These are phyloP conservation scores for Ophion obscuratus DNA, from an alignment of 2,888 invertebrate genomes.

Conservation along the genomic window DNA sequence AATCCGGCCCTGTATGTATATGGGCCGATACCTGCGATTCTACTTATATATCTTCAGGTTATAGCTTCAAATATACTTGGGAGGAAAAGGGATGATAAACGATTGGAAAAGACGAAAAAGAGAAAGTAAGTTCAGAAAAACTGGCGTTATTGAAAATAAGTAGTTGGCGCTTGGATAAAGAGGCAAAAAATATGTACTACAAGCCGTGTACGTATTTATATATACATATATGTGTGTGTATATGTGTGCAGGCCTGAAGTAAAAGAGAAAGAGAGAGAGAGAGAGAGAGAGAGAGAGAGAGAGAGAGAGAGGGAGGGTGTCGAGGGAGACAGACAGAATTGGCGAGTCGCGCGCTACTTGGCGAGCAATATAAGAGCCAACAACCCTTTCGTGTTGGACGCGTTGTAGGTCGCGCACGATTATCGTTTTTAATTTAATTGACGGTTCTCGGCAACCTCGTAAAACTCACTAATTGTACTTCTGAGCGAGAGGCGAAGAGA, in stretches of 20 bases:
- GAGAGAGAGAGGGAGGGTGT: not conserved
- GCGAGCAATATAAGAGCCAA: conserved; percentile 75
- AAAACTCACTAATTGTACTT: conserved; percentile 79
- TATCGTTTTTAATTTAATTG: conserved; percentile 81
- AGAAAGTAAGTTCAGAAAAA: not conserved
- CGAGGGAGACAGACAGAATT: conserved; percentile 24
- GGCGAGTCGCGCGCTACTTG: conserved; percentile 43
- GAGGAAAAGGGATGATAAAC: not conserved
- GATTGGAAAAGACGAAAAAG: conserved; percentile 36
- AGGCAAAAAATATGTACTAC: not conserved
- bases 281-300: too few species aligned
- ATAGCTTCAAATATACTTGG: conserved; percentile 34
- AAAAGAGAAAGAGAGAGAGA: too few species aligned
- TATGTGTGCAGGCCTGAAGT: too few species aligned
- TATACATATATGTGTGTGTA: too few species aligned
- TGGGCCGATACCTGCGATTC: not conserved
- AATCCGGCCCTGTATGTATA: too few species aligned
- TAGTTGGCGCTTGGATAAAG: conserved; percentile 12
- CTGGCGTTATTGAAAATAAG: conserved; percentile 25
- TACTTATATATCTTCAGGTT: conserved; percentile 58
- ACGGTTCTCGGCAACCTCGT: conserved; percentile 77
- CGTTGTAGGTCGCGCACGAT: conserved; percentile 55
- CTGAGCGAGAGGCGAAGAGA: conserved; percentile 65
- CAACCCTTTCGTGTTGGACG: conserved; percentile 47
- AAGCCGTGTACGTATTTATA: too few species aligned